These are phyloP conservation scores for Limosa lapponica DNA, from an alignment of 2,797 vertebrate genomes.

Conservation along the genomic window DNA sequence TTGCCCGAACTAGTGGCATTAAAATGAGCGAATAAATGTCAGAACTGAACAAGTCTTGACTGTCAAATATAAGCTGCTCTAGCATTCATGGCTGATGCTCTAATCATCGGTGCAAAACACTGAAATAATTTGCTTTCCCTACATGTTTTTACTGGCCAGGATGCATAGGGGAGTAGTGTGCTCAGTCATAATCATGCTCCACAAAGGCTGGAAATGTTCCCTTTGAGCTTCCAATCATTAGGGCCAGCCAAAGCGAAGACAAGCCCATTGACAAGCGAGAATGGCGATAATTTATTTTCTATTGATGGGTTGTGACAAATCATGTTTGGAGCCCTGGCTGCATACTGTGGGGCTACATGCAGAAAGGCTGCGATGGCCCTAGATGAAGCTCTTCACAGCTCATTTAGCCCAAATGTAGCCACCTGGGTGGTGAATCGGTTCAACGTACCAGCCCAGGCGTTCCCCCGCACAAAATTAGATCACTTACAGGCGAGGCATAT, in stretches of 20 bases:
- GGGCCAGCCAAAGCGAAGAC: slow-evolving; percentile 83
- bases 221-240: slow-evolving; percentile 81
- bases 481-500: slow-evolving; percentile 87
- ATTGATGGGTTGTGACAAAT: slow-evolving; percentile 96
- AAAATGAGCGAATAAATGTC: slow-evolving; percentile 72
- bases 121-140: slow-evolving; percentile 80
- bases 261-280: slow-evolving; percentile 90
- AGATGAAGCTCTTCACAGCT: slow-evolving; percentile 96
- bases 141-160: slow-evolving; percentile 77
- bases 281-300: slow-evolving; percentile 97
- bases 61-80: slow-evolving; percentile 68
- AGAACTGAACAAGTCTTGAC: slow-evolving; percentile 59
- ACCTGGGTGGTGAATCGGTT: slow-evolving; percentile 94
- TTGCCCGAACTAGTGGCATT: slow-evolving; percentile 53
- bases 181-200: slow-evolving; percentile 76
- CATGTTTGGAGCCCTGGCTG: slow-evolving; percentile 85
- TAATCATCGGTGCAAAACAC: slow-evolving; percentile 76
- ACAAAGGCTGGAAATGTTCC: slow-evolving; percentile 79
- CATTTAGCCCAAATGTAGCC: slow-evolving; percentile 97
- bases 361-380: slow-evolving; percentile 80
- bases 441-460: slow-evolving; percentile 87
- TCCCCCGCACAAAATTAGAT: slow-evolving; percentile 85
- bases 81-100: slow-evolving; percentile 69
- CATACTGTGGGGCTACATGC: slow-evolving; percentile 79
- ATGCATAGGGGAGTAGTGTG: slow-evolving; percentile 66